Conservation (phyloP, 2,113 vertebrate genomes). For the Lasiurus borealis region DNA sequence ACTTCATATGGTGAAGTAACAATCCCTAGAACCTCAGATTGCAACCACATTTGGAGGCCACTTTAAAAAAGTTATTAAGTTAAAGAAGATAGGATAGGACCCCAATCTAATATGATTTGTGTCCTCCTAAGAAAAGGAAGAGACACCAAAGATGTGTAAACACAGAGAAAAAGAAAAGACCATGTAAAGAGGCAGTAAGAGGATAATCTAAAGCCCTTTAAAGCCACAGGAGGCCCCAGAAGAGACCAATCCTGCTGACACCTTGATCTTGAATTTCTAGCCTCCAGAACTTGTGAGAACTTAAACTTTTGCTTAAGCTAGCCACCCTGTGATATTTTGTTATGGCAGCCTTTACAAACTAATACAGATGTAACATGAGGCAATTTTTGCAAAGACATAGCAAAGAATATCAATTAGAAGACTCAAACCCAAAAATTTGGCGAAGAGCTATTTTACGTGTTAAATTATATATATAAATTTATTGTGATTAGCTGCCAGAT, state of each 20-base stretch:
- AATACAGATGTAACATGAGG: neutral
- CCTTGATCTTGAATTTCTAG: neutral
- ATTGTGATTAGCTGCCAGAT: neutral
- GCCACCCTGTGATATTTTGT: neutral
- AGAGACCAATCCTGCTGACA: too few relatives aligned
- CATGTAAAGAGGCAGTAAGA: fast-evolving
- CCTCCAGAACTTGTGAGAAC: neutral
- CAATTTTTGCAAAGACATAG: neutral
- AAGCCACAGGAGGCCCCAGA: fast-evolving
- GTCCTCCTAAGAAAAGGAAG: neutral
- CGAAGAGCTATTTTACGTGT: neutral
- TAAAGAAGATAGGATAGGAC: neutral
- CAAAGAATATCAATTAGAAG: neutral
- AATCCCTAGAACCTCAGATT: neutral
- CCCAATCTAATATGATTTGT: neutral
- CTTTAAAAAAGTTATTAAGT: neutral
- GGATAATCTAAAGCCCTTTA: neutral
- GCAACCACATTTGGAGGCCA: neutral
- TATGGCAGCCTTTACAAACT: neutral
- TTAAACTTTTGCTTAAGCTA: neutral
- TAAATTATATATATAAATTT: neutral
- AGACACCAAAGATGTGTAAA: neutral
- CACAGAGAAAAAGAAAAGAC: neutral
- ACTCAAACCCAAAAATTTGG: neutral
- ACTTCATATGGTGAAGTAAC: neutral